Conservation (phyloP, 2,888 invertebrate species). For the Agrotis exclamationis region DNA sequence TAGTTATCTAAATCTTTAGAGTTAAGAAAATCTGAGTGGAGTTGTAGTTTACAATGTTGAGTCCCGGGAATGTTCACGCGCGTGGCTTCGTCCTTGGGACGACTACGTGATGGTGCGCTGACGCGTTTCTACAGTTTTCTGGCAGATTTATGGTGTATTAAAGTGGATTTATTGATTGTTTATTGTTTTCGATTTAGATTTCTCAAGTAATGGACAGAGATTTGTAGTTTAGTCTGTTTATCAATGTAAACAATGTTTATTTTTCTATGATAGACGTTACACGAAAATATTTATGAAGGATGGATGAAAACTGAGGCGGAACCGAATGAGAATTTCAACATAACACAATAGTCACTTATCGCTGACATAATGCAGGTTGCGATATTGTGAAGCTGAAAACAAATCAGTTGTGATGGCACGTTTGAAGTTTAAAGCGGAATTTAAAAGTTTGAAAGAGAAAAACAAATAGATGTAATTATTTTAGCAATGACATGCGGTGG, state of each 20-base stretch:
- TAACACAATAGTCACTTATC: slow-evolving; percentile 38
- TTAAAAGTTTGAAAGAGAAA: slow-evolving; percentile 52
- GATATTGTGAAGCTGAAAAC: slow-evolving; percentile 31
- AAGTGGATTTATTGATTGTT: slow-evolving; percentile 79
- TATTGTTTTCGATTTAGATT: slow-evolving; percentile 75
- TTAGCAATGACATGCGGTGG: slow-evolving; percentile 54
- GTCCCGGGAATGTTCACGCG: slow-evolving; percentile 49
- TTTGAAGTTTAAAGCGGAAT: slow-evolving; percentile 47
- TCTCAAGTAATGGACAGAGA: slow-evolving; percentile 66
- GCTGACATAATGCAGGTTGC: slow-evolving; percentile 36
- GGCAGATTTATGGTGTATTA: slow-evolving; percentile 77
- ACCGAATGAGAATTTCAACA: slow-evolving; percentile 30
- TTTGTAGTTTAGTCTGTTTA: slow-evolving; percentile 61
- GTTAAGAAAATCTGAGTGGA: slow-evolving; percentile 16
- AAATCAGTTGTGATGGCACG: slow-evolving; percentile 36
- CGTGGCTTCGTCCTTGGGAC: slow-evolving; percentile 65
- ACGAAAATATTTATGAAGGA: slow-evolving; percentile 20
- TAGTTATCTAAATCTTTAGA: slow-evolving; percentile 16
- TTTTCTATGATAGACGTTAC: slow-evolving; percentile 44
- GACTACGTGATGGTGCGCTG: slow-evolving; percentile 58
- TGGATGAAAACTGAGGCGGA: slow-evolving; percentile 23
- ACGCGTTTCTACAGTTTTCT: slow-evolving; percentile 69
- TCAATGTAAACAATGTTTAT: slow-evolving; percentile 56
- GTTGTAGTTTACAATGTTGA: slow-evolving; percentile 41
- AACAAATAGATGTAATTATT: slow-evolving; percentile 62